Evolutionary conservation across 2,113 vertebrate species (phyloP).

Genomic region (Scortum barcoo): DNA sequence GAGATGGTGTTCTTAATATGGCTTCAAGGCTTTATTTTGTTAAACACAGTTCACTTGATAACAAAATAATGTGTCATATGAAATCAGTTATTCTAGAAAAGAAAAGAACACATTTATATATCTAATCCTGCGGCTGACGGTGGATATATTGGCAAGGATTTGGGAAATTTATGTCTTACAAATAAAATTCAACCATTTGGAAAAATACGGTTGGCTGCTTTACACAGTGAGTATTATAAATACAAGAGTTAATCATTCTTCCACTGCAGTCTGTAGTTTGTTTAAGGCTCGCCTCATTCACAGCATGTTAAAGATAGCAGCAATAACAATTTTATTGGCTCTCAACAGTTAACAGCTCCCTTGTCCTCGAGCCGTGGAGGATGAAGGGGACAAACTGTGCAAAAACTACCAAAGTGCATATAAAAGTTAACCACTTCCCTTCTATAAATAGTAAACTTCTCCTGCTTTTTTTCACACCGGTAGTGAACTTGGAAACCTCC

Average conservation of each 20-base stretch:
- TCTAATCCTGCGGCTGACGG: conserved; percentile 52
- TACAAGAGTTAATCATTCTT: conserved; percentile 86
- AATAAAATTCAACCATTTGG: conserved; percentile 84
- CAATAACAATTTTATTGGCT: conserved; percentile 87
- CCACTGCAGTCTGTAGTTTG: conserved; percentile 84
- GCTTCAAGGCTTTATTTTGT: conserved; percentile 2
- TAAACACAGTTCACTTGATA: conserved; percentile 50
- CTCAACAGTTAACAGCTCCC: conserved; percentile 82
- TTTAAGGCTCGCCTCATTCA: conserved; percentile 85
- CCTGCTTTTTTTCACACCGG: conserved; percentile 58
- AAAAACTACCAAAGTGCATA: conserved; percentile 82
- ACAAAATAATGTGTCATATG: conserved; percentile 57
- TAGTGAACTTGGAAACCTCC: conserved; percentile 73
- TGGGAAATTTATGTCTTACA: conserved; percentile 82
- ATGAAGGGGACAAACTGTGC: conserved; percentile 83
- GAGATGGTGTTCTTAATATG: neutral
- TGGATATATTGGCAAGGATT: conserved; percentile 73
- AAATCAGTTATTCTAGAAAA: conserved; percentile 70
- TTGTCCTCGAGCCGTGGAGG: conserved; percentile 80
- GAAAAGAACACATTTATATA: conserved; percentile 70
- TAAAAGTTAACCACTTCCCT: conserved; percentile 84
- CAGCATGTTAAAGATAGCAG: conserved; percentile 88
- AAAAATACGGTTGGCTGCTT: conserved; percentile 78
- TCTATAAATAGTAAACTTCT: conserved; percentile 81
- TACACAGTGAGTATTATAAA: conserved; percentile 84